Base-by-base conservation (phyloP, 2,797 vertebrate genomes). In the Acomys russatus region DNA sequence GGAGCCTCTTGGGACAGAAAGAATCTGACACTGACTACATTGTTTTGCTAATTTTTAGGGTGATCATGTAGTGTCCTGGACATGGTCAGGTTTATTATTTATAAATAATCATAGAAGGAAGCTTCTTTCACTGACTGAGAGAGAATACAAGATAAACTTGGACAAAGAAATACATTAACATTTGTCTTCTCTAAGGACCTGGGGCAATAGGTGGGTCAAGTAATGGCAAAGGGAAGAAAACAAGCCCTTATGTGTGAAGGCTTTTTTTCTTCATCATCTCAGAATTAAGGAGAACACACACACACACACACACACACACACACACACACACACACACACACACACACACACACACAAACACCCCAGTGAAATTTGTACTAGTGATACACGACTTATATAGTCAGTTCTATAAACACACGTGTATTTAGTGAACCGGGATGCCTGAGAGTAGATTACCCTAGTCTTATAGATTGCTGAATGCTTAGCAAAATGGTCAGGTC, bases 251-350 rank as follows among this genome's bases (percentile, higher is more conserved):
- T 70, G 15, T 68, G 5, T 68, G 9, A 94, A 90, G 17, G 2
- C n/a, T 35, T 96, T 96, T 96, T 88, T 30, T 49, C 95, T 83
- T 83, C 77, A 64, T 35, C 2, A 59, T 90, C 78, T 90, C 33
- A 91, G 76, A 88, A 91, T 44, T 94, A 54, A 88, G 77, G 66
- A 49, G 12, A 14, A 49, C 6, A 76, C 28, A 76, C 49, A 0
- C 22, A 61, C 3, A 76, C 56, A 44, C 44, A 44, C 44, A 44
- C 44, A 44, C 44, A 44, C 44, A 44, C 44, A 44, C 44, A 44
- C 44, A 44, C 44, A 44, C 44, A n/a, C n/a, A n/a, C n/a, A n/a
- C n/a, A n/a, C n/a, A n/a, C n/a, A n/a, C n/a, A n/a, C n/a, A n/a
- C n/a, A n/a, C n/a, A n/a, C n/a, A n/a, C n/a, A n/a, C n/a, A n/a